phyloP scores from a whole-genome alignment of 2,797 vertebrate genomes.

The Chloroceryle amazona region DNA sequence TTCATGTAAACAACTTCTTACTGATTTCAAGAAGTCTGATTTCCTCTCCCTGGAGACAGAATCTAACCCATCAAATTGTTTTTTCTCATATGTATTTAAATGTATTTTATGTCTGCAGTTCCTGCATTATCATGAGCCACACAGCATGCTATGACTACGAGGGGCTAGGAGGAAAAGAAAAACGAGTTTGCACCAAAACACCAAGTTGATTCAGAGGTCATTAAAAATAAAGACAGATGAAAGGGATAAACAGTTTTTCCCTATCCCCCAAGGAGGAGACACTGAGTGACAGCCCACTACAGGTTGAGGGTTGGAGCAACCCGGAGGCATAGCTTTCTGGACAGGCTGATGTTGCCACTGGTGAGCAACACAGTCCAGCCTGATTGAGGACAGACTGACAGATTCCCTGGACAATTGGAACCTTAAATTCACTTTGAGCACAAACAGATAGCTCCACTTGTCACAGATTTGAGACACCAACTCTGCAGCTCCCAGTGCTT shows the following conservation, averaged over 20 bases:
- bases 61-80: background rate
- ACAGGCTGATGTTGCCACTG: background rate
- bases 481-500: fast-evolving
- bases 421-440: background rate
- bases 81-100: background rate
- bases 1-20: conserved; percentile 6
- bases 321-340: background rate
- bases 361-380: background rate
- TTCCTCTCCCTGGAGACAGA: conserved; percentile 8
- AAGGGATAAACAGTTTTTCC: background rate
- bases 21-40: background rate
- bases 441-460: fast-evolving
- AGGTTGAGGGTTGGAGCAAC: background rate
- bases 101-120: background rate
- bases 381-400: background rate
- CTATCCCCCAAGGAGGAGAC: background rate
- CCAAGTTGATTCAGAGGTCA: background rate
- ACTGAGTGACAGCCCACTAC: background rate
- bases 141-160: background rate
- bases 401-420: background rate
- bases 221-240: background rate
- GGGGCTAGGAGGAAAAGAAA: background rate
- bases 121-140: background rate
- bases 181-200: conserved; percentile 1
- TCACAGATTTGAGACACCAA: background rate